phyloP scores from a whole-genome alignment of 2,113 vertebrate genomes.

The Monarcha castaneiventris region DNA sequence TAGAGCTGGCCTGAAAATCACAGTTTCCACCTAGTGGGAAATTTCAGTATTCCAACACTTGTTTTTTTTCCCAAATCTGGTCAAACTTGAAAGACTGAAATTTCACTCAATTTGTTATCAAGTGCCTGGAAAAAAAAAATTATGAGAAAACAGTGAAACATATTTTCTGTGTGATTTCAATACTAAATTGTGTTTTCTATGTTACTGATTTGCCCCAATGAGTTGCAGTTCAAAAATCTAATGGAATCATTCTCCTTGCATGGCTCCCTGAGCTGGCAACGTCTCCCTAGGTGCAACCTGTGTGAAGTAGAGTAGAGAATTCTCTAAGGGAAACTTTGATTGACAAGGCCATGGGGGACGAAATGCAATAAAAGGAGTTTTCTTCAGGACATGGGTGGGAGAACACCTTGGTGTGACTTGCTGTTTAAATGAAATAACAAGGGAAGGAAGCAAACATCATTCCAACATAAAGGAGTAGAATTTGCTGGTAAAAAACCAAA shows the following conservation, averaged over 20 bases:
- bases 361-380: conserved; percentile 40
- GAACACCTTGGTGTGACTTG: conserved; percentile 16
- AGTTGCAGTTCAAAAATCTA: not conserved
- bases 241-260: not conserved
- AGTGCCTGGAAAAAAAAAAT: not conserved
- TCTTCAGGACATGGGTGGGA: not conserved
- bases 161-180: not conserved
- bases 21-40: not conserved
- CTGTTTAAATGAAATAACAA: not conserved
- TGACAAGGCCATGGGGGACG: not conserved
- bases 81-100: not conserved
- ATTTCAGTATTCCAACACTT: not conserved
- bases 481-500: not conserved
- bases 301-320: not conserved
- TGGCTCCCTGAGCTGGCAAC: not conserved
- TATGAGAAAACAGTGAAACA: not conserved
- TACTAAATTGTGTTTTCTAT: not conserved
- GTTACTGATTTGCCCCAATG: not conserved
- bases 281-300: not conserved
- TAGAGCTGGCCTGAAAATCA: not conserved
- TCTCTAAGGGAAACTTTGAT: not conserved
- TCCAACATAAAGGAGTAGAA: not conserved
- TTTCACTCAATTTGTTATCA: not conserved
- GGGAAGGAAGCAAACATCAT: not conserved
- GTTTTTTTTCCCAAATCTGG: not conserved